These are phyloP conservation scores for Palythoa caribaeorum DNA, from an alignment of 92 coral and sea anemone species.

Conservation along the genomic window DNA sequence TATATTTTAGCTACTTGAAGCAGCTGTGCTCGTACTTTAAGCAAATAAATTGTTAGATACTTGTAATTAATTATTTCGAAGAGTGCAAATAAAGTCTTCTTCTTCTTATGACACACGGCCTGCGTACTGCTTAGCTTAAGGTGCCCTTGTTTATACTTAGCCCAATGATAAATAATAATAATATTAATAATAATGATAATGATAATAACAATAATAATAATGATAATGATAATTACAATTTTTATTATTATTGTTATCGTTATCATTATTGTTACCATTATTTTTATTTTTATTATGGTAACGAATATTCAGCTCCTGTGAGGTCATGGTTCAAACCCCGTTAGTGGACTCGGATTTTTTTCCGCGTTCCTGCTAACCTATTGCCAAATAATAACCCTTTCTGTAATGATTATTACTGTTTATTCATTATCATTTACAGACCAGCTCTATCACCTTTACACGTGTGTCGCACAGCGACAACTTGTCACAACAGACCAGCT, in stretches of 20 bases:
- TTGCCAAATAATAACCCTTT: background rate
- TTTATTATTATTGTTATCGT: background rate
- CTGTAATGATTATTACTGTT: background rate
- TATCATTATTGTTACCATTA: background rate
- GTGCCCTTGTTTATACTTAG: background rate
- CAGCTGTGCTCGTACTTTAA: too few species aligned
- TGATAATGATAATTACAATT: too few species aligned
- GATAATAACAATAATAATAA: too few species aligned
- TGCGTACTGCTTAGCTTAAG: background rate
- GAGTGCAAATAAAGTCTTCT: too few species aligned
- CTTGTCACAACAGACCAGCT: background rate
- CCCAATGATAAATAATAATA: background rate
- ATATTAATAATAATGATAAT: too few species aligned
- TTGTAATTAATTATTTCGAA: too few species aligned
- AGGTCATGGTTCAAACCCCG: background rate
- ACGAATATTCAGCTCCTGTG: background rate
- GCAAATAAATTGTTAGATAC: too few species aligned
- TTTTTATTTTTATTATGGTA: background rate
- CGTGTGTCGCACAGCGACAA: background rate
- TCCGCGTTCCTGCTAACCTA: background rate
- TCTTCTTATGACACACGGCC: slow-evolving; percentile 46
- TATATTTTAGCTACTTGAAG: too few species aligned
- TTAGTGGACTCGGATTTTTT: background rate
- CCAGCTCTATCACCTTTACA: background rate
- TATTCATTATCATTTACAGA: background rate